Base-by-base conservation (phyloP, 2,888 invertebrate species). In the Sisyra nigra region DNA sequence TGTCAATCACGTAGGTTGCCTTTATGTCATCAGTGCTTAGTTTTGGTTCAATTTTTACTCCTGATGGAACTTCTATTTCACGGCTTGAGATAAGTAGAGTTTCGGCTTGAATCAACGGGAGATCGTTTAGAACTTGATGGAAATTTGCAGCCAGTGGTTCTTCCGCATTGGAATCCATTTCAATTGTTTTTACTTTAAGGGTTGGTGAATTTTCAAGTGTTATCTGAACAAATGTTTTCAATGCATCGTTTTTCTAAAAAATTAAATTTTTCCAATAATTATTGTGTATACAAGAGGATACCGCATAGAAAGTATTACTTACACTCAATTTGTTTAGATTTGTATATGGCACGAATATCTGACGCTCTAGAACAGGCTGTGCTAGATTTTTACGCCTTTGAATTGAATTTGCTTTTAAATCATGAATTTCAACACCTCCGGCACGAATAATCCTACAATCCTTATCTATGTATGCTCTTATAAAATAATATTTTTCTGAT, bases 401-500 rank as follows among this genome's bases (percentile, higher is more conserved):
- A 33, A 88, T 85, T 0, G 80, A 71, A 44, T 77, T 81, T 0
- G 84, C 83, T 50, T 79, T 75, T 1, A 89, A 63, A 2, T 85
- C 87, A 42, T 76, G 70, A 3, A 89, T 65, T 61, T 83, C 80
- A 1, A 88, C 77, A 45, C 84, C 85, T 38, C 85, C 86, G 43
- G 79, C 72, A 48, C 76, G 70, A 47, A 19, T 39, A 29, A 54
- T 48, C 44, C 24, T 45, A 44, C 55, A 51, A 44, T 67, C 64
- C 42, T 63, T 62, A 48, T 68, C 61, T 4, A 65, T 50, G 44
- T 65, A 63, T 6, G 61, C 59, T 0, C 53, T 51, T 1, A 53
- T 45, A 50, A 61, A 48, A 15, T 7, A 11, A n/a, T 39, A 10
- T 13, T 19, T 7, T 11, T 38, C 18, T 18, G n/a, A 18, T 10